Conservation (phyloP, 1,140 invertebrate species). For the Planococcus citri region DNA sequence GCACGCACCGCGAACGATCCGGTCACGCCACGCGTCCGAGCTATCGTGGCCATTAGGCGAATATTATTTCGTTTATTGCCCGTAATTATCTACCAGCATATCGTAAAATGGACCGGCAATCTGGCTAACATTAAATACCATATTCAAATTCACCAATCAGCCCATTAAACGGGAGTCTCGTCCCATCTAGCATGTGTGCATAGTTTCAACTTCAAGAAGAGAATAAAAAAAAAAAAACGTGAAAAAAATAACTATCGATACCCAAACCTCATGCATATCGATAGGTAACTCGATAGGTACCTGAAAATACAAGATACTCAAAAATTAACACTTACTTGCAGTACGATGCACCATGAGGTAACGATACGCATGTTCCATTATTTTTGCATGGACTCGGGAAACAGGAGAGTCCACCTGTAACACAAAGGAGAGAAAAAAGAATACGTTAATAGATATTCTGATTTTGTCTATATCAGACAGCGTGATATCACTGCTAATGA, state of each 20-base stretch:
- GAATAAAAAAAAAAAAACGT: not conserved
- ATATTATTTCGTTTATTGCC: constrained; percentile 8
- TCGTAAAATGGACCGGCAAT: not conserved
- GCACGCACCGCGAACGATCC: not conserved
- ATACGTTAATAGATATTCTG: constrained; percentile 13
- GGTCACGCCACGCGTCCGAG: not conserved
- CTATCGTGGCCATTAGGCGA: not conserved
- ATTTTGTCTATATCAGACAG: not conserved
- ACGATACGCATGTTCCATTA: constrained; percentile 58
- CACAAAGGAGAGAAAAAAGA: constrained; percentile 26
- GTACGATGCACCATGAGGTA: constrained; percentile 53
- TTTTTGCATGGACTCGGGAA: constrained; percentile 76
- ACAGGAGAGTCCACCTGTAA: constrained; percentile 71
- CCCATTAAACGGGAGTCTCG: not conserved
- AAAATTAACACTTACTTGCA: constrained; percentile 86
- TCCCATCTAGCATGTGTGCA: not conserved
- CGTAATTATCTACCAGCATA: not conserved
- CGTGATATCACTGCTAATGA: constrained; percentile 2
- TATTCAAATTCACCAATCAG: not conserved
- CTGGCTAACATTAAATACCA: not conserved
- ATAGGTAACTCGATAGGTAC: too few relatives aligned
- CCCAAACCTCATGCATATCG: too few relatives aligned
- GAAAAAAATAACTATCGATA: too few relatives aligned
- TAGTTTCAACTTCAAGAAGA: not conserved
- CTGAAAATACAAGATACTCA: too few relatives aligned